Evolutionary conservation across 2,888 invertebrate genomes (phyloP), one percentile per base, ranked within the genome.

Genomic region (Orthonychiurus folsomi): DNA sequence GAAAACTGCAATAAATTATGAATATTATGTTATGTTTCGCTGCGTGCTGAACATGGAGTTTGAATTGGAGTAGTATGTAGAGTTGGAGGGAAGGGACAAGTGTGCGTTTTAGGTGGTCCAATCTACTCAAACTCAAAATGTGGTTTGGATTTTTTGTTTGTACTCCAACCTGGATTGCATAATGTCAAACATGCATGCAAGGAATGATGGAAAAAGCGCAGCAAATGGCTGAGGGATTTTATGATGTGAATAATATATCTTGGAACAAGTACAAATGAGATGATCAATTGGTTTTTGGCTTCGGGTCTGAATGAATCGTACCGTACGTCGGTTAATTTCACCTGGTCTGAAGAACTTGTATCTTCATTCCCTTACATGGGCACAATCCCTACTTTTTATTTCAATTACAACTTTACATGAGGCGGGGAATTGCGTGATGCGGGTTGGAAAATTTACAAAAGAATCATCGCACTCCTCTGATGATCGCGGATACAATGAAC

Each of bases 381-480:
- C 56, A 47, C 52, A 37, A 55, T 28, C 59, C 50, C 21, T 50
- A 59, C 55, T 63, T 63, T 63, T 63, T 63, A 55, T 60, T 59
- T 63, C 63, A 63, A 63, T 63, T 63, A 63, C 57, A 57, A 20
- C 24, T 52, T 52, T 37, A 37, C 37, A 37, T 26, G 37, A n/a
- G 52, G 12, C 12, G 25, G 15, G 26, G 15, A 58, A 62, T 60
- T 63, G 63, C 63, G 63, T 63, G 63, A 60, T 63, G 60, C 63
- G 50, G 62, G 59, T 52, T 58, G n/a, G 53, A 53, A 37, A 37
- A 37, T 15, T 15, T 15, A 37, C 5, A 15, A 37, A 37, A 37
- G 37, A 37, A 37, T 9, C 9, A 37, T 37, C 37, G 15, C 37
- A 5, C 37, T 15, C 37, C 9, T 37, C 5, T 37, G 37, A 37